These are phyloP conservation scores for Propithecus perrieri DNA, from an alignment of 2,797 vertebrate genomes.

Conservation along the genomic window DNA sequence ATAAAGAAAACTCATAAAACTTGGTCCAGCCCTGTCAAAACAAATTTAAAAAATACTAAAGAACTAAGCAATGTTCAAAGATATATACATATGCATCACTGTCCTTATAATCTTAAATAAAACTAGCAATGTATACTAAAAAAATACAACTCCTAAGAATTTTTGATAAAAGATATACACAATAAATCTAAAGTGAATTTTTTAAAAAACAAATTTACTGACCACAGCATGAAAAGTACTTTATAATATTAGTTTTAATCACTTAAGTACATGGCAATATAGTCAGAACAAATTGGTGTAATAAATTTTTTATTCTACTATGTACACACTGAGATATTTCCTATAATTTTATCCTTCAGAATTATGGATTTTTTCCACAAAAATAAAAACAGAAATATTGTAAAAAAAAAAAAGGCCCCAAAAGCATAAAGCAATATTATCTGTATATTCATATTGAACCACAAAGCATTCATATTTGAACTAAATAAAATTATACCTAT, in stretches of 20 bases:
- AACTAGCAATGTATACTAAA: not conserved
- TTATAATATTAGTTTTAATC: not conserved
- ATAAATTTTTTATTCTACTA: not conserved
- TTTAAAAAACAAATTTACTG: not conserved
- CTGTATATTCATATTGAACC: not conserved
- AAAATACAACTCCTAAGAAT: not conserved
- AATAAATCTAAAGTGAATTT: not conserved
- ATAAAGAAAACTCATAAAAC: conserved; percentile 98
- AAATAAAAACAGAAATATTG: not conserved
- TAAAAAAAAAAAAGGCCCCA: not conserved
- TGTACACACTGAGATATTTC: not conserved
- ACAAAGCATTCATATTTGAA: not conserved
- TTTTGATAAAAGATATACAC: conserved; percentile 17
- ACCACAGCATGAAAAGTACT: not conserved
- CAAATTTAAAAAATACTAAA: conserved; percentile 68
- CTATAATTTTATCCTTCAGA: not conserved
- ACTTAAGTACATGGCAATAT: not conserved
- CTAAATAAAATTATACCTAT: not conserved
- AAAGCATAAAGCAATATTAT: not conserved
- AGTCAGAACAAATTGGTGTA: not conserved
- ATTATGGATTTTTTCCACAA: not conserved
- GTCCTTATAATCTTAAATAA: not conserved
- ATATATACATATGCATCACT: not conserved
- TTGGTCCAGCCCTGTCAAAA: conserved; percentile 95
- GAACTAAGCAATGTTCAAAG: not conserved